These are phyloP conservation scores for Lissonota sp. DNA, from an alignment of 2,888 invertebrate species.

Conservation along the genomic window DNA sequence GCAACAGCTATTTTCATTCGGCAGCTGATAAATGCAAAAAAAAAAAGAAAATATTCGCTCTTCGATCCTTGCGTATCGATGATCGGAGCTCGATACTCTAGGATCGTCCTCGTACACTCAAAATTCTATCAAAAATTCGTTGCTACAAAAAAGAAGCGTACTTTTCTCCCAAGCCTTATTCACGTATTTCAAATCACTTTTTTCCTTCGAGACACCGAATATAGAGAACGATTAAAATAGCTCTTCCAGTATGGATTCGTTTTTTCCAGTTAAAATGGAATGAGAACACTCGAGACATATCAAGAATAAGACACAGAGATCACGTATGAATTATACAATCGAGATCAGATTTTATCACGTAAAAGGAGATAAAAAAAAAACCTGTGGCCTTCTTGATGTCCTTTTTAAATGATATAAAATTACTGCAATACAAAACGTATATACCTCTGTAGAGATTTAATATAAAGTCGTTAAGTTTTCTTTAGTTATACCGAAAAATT, in stretches of 20 bases:
- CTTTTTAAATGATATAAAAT: conserved; percentile 35
- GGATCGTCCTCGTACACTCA: conserved; percentile 56
- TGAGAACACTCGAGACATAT: conserved; percentile 37
- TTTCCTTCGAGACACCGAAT: not conserved
- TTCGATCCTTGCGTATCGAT: conserved; percentile 50
- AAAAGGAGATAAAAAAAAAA: conserved; percentile 26
- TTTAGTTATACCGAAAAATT: conserved; percentile 9
- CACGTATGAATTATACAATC: not conserved
- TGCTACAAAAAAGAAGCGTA: not conserved
- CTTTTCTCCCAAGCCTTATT: conserved; percentile 2
- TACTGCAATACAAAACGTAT: conserved; percentile 10
- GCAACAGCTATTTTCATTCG: conserved; percentile 15
- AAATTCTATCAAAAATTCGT: conserved; percentile 10
- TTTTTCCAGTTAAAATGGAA: conserved; percentile 11
- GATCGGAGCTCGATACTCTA: conserved; percentile 57
- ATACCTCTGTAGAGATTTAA: conserved; percentile 42
- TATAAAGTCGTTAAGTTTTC: conserved; percentile 12
- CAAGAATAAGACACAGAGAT: not conserved
- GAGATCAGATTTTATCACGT: conserved; percentile 29
- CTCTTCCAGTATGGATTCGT: not conserved
- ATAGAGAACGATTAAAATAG: not conserved
- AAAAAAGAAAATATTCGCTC: conserved; percentile 13
- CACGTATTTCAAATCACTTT: conserved; percentile 16
- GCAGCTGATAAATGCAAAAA: conserved; percentile 27
- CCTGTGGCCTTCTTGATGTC: conserved; percentile 56